These are phyloP conservation scores for Hesperophylax magnus DNA, from an alignment of 1,140 invertebrate genomes.

Conservation along the genomic window DNA sequence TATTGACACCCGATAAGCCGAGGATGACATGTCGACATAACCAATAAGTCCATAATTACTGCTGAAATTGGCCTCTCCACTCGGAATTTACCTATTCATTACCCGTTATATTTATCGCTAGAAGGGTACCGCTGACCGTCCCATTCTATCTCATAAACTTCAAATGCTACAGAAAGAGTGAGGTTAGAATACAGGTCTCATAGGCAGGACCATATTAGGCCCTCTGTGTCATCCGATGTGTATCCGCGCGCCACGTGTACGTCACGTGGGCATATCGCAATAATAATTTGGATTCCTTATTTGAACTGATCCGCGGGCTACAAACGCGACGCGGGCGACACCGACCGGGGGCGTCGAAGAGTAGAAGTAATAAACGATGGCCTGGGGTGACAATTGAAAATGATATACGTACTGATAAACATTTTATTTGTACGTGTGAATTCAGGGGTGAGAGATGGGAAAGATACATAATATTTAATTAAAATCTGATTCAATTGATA, in stretches of 20 bases:
- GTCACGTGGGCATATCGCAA: constrained; percentile 26
- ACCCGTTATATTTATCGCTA: constrained; percentile 25
- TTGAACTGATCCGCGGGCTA: constrained; percentile 37
- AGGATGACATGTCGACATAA: neutral
- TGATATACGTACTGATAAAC: constrained; percentile 22
- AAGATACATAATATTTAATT: too few species aligned
- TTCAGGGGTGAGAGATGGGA: neutral
- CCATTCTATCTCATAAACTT: too few species aligned
- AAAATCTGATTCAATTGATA: too few species aligned
- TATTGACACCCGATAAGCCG: neutral
- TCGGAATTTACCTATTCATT: constrained; percentile 34
- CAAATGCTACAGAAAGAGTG: too few species aligned
- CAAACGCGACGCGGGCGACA: neutral
- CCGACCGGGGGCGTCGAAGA: neutral
- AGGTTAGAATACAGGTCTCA: too few species aligned
- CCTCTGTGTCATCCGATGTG: constrained; percentile 18
- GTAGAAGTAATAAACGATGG: constrained; percentile 9
- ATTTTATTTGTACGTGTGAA: constrained; percentile 9
- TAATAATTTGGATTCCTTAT: constrained; percentile 24
- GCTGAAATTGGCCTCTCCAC: neutral
- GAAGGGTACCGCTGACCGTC: too few species aligned
- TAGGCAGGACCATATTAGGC: neutral
- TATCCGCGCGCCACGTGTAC: constrained; percentile 11
- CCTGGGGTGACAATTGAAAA: constrained; percentile 28
- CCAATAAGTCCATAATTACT: neutral